These are phyloP conservation scores for Germaria angustata DNA, from an alignment of 2,888 invertebrate species.

Conservation along the genomic window DNA sequence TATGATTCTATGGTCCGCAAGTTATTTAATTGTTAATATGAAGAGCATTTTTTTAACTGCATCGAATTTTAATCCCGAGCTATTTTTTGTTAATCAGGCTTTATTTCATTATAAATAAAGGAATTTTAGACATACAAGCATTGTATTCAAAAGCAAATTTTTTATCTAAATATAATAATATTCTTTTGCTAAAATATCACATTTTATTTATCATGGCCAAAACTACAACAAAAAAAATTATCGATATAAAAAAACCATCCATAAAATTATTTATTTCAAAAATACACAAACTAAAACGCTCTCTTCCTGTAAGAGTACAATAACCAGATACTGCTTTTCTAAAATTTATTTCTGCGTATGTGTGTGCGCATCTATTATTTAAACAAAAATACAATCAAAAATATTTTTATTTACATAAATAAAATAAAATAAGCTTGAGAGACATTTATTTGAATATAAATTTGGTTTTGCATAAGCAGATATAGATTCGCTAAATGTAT, in stretches of 20 bases:
- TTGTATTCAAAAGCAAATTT: too few species aligned
- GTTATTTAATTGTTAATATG: too few species aligned
- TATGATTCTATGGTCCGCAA: too few species aligned
- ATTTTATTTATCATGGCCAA: neutral
- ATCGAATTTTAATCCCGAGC: too few species aligned
- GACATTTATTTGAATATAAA: conserved; percentile 36
- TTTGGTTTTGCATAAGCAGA: conserved; percentile 12
- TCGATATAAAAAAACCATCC: neutral
- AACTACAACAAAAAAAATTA: neutral
- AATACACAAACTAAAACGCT: conserved; percentile 12
- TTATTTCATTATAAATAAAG: too few species aligned
- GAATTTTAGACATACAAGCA: too few species aligned
- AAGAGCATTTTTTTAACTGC: too few species aligned
- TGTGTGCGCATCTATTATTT: too few species aligned
- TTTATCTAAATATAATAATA: too few species aligned
- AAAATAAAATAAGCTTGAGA: conserved; percentile 42
- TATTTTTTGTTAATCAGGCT: too few species aligned
- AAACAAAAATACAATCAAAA: neutral
- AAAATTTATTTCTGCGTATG: too few species aligned
- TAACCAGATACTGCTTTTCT: neutral
- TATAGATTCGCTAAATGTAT: conserved; percentile 26
- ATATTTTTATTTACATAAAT: neutral
- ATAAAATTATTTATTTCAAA: conserved; percentile 17
- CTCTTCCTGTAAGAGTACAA: neutral
- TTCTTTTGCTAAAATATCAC: neutral